Evolutionary conservation across 2,113 vertebrate genomes (phyloP), one percentile per base, ranked within the genome.

Genomic region (Sebastes fasciatus): DNA sequence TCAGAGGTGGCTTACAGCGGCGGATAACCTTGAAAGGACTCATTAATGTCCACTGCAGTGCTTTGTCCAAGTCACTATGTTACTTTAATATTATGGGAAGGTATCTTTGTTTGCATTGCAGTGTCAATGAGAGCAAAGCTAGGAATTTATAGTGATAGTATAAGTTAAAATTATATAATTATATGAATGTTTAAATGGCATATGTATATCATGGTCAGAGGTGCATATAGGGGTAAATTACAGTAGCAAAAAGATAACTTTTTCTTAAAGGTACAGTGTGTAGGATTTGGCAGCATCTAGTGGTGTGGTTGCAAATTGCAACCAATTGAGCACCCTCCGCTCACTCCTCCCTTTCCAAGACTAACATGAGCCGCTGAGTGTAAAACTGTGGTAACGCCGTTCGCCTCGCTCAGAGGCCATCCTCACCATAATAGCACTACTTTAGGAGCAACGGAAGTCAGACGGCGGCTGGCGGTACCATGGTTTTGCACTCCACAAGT

Each of bases 21-120:
- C 43, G 64, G 64, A 88, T 92, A 91, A 94, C 94, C 94, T 95
- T 94, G 91, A 84, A 74, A 74, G 40, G 71, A 89, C 84, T 93
- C 92, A 92, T 92, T 91, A 93, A 89, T 86, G 92, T 91, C 89
- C 86, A 87, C 83, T 89, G 52, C 79, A 80, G 51, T 52, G 75
- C 74, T 84, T 72, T 40, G 42, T 86, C 76, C 74, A 89, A 83
- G 85, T 82, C 55, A 55, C 65, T 71, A 16, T 54, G 4, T 43
- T 70, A 79, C 54, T 62, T 80, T 62, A 54, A 80, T 68, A 75
- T 78, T 21, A 62, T 26, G 21, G 19, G 49, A 72, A 69, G 19
- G 19, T 64, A 67, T 81, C 57, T 77, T 77, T 67, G 19, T 83
- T 62, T 79, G 55, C 43, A 11, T 9, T 45, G 11, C 11, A 21